Evolutionary conservation across 2,113 vertebrate species (phyloP), one percentile per base, ranked within the genome.

Genomic region (Oncorhynchus keta): DNA sequence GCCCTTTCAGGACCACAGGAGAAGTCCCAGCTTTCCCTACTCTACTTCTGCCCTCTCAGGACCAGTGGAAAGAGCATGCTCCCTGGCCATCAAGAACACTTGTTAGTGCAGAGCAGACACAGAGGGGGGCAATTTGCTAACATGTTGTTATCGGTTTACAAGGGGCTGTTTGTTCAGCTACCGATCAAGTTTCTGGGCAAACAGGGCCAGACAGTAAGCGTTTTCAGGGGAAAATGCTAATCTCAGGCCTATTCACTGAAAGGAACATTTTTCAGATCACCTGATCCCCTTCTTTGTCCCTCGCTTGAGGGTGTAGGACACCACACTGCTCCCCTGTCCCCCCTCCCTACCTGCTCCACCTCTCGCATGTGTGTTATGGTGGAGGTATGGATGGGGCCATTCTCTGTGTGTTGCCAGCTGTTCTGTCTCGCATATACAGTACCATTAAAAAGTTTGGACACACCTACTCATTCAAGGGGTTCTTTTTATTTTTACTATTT

Each of bases 91-190:
- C 68, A 68, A 49, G 72, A 76, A 72, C 78, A 72, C 73, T 76
- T 78, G 68, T 83, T 70, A 28, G 14, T 70, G 82, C 81, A 81
- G 81, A 83, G 82, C 81, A 81, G 81, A 83, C 76, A 80, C 77
- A 81, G 70, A 24, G 70, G 49, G 70, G 70, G 79, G 61, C 75
- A 22, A 69, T 80, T 81, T 76, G 70, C 79, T 76, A 49, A 77
- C 78, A 48, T 82, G 81, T 84, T 84, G 86, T 88, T 70, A 79
- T 87, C 81, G 82, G 80, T 88, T 90, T 87, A 87, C 88, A 79
- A 79, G 85, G 70, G 75, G 24, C 75, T 82, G 81, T 89, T 89
- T 86, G 84, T 86, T 84, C 75, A 81, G 57, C 57, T 72, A 83
- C 76, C 32, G 79, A 86, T 92, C 89, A 2, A 78, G 78, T 91